Percentiles rank a stretch among this genome's conserved stretches.
These are phyloP conservation scores for Hylomyscus alleni DNA, from an alignment of 2,797 vertebrate genomes.

Conservation along the genomic window DNA sequence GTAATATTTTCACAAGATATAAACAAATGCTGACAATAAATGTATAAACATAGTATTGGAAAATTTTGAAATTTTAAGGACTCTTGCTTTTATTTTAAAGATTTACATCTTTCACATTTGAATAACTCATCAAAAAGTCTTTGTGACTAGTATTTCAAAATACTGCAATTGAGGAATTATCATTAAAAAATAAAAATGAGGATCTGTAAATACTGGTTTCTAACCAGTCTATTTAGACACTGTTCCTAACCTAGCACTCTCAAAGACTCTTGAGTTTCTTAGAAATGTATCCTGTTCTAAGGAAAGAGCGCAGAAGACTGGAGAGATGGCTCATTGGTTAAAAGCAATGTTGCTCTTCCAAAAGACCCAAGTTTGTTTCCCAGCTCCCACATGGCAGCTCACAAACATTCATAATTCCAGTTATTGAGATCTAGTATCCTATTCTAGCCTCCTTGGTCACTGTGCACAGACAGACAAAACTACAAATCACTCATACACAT, in stretches of 20 bases:
- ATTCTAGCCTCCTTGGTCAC: not conserved
- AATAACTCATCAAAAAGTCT: constrained; percentile 51
- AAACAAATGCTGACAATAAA: not conserved
- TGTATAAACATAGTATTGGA: constrained; percentile 11
- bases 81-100: constrained; percentile 40
- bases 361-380: not conserved
- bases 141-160: constrained; percentile 51
- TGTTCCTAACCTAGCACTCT: constrained; percentile 48
- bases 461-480: not conserved
- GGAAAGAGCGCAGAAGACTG: not conserved
- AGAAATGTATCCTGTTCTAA: constrained; percentile 28
- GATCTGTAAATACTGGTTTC: constrained; percentile 61
- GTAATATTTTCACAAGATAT: not conserved
- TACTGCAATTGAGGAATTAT: constrained; percentile 29
- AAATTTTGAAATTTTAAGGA: constrained; percentile 46
- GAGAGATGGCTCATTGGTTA: not conserved
- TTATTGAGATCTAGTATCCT: not conserved
- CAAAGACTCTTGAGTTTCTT: constrained; percentile 53
- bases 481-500: not conserved
- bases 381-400: not conserved
- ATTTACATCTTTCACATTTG: constrained; percentile 54
- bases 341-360: not conserved
- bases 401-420: not conserved
- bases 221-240: not conserved
- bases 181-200: constrained; percentile 14